Evolutionary conservation across 2,888 invertebrate genomes (phyloP).

Genomic region (Amphipyra berbera): DNA sequence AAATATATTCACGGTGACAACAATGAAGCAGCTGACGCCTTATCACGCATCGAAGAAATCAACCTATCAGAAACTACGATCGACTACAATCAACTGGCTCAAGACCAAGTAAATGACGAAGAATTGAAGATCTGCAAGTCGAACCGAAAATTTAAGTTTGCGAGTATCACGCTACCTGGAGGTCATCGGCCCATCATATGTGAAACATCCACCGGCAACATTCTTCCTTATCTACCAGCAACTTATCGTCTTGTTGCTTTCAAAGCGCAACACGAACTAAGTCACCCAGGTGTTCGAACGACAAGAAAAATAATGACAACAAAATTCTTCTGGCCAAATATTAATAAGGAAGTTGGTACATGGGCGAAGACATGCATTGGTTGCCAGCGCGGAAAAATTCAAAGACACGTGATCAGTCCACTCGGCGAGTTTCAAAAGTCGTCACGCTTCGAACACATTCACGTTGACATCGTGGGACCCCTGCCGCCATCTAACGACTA

Average conservation of each 20-base stretch:
- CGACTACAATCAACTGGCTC: not conserved
- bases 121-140: too few relatives aligned
- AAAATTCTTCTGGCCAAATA: not conserved
- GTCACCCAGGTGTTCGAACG: too few relatives aligned
- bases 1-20: slow-evolving; percentile 36
- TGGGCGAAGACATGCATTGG: slow-evolving; percentile 6
- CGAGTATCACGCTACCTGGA: not conserved
- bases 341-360: slow-evolving; percentile 1
- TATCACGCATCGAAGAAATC: slow-evolving; percentile 44
- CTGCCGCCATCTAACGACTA: slow-evolving; percentile 14
- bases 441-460: slow-evolving; percentile 11
- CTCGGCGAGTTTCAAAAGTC: slow-evolving; percentile 17
- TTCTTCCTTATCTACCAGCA: slow-evolving; percentile 28
- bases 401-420: slow-evolving; percentile 11
- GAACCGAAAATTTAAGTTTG: not conserved
- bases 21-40: slow-evolving; percentile 42
- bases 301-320: too few relatives aligned
- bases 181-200: slow-evolving; percentile 7
- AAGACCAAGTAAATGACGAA: not conserved
- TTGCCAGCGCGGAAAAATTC: slow-evolving; percentile 16
- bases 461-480: slow-evolving; percentile 13
- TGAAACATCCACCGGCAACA: slow-evolving; percentile 9
- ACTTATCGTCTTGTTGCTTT: slow-evolving; percentile 31
- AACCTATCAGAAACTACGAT: slow-evolving; percentile 5
- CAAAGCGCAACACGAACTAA: slow-evolving; percentile 32